Conservation (phyloP, 2,113 vertebrate genomes). For the Natator depressus region DNA sequence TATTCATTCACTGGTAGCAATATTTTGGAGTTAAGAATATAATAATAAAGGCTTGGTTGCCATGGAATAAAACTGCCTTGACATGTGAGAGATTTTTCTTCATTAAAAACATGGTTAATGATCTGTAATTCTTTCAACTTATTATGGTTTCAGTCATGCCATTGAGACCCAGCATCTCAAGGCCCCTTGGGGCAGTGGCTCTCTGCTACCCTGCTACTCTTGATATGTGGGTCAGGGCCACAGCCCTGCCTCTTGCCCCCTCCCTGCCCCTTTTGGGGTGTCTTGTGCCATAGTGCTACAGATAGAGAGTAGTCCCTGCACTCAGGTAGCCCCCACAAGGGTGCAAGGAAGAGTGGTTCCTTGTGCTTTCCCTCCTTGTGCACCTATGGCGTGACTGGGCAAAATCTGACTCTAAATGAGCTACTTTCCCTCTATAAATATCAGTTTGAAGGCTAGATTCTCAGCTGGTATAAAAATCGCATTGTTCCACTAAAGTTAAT, state of each 20-base stretch:
- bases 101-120: not conserved
- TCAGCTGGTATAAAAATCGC: not conserved
- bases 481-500: not conserved
- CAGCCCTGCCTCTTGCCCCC: not conserved
- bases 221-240: not conserved
- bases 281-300: not conserved
- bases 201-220: fast-evolving
- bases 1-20: fast-evolving
- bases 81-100: not conserved
- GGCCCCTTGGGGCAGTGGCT: fast-evolving
- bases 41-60: not conserved
- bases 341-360: not conserved
- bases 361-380: not conserved
- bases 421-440: not conserved
- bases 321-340: not conserved
- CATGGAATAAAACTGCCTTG: not conserved
- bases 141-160: fast-evolving
- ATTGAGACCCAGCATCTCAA: fast-evolving
- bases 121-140: not conserved
- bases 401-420: not conserved
- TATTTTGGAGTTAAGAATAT: fast-evolving
- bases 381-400: not conserved
- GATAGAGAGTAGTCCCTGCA: not conserved
- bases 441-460: not conserved
- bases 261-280: not conserved